Conservation (phyloP, 2,888 invertebrate genomes). For the Limnephilus lunatus region DNA sequence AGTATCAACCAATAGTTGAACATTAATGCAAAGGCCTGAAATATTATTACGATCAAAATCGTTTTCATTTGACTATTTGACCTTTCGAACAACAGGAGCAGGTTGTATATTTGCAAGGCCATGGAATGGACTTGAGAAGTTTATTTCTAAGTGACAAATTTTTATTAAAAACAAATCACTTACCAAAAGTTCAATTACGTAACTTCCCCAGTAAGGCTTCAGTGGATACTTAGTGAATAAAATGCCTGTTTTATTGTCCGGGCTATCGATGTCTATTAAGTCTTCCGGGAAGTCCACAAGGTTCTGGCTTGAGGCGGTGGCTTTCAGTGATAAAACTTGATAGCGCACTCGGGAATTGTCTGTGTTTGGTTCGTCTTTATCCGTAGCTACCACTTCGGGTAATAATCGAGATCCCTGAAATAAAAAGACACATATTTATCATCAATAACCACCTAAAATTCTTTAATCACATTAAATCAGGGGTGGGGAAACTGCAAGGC, state of each 20-base stretch:
- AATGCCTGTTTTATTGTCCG: constrained; percentile 72
- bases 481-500: too few relatives aligned
- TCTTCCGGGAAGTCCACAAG: constrained; percentile 68
- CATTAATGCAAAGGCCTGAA: too few relatives aligned
- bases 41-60: too few relatives aligned
- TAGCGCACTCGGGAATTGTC: constrained; percentile 78
- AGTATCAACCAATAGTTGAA: too few relatives aligned
- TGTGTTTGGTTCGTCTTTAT: constrained; percentile 77
- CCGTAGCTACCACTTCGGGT: constrained; percentile 74
- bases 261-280: constrained; percentile 70
- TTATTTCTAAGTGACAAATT: background rate
- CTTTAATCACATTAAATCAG: too few relatives aligned
- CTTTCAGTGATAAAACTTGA: constrained; percentile 70
- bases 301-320: constrained; percentile 69
- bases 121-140: background rate
- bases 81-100: too few relatives aligned
- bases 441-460: background rate
- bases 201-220: constrained; percentile 78
- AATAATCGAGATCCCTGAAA: constrained; percentile 69
- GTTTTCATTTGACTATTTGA: too few relatives aligned
- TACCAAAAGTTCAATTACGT: constrained; percentile 76
- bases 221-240: constrained; percentile 74
- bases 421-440: constrained; percentile 20
- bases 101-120: too few relatives aligned
- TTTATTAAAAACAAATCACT: background rate